Evolutionary conservation across 2,113 vertebrate genomes (phyloP).

Genomic region (Motacilla alba): DNA sequence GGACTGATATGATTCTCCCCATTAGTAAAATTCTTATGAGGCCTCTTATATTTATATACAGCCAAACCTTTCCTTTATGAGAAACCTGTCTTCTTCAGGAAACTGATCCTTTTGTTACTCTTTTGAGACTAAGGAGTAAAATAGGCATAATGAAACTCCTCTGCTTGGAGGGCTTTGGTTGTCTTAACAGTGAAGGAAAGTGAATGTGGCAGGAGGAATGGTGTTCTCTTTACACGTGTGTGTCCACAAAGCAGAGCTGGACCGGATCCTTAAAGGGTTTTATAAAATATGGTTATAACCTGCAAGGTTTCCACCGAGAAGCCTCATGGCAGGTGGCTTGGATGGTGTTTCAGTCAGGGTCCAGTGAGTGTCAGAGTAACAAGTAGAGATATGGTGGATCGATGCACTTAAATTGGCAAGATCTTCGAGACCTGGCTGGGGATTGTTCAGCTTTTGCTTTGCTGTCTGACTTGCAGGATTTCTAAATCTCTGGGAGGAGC

Average conservation of each 20-base stretch:
- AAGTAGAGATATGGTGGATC: not conserved
- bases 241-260: not conserved
- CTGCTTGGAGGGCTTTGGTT: not conserved
- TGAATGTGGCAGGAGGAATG: fast-evolving
- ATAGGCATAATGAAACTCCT: not conserved
- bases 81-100: not conserved
- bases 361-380: not conserved
- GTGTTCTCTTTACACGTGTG: not conserved
- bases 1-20: not conserved
- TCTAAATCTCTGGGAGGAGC: conserved; percentile 30
- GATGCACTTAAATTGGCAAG: not conserved
- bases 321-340: not conserved
- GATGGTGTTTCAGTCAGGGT: not conserved
- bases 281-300: not conserved
- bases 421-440: not conserved
- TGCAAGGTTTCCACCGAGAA: not conserved
- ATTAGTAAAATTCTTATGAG: not conserved
- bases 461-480: conserved; percentile 1
- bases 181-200: not conserved
- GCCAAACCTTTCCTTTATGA: not conserved
- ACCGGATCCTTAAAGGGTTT: not conserved
- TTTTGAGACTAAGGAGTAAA: not conserved
- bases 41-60: not conserved
- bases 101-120: not conserved
- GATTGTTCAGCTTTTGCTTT: not conserved